Evolutionary conservation across 2,888 invertebrate species (phyloP).

Genomic region (Crematogaster levior): DNA sequence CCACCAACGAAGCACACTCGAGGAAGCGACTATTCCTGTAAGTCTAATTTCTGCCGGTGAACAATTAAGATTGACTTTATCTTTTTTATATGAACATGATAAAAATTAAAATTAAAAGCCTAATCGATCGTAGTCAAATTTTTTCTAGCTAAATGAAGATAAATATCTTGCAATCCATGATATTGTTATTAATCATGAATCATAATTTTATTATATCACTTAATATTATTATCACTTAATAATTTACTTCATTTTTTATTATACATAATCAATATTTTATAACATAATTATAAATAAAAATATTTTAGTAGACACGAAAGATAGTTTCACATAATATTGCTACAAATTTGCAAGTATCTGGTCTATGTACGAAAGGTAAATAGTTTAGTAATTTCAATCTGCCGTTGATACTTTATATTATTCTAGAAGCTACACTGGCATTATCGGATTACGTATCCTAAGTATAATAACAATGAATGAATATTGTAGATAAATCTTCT

Average conservation of each 20-base stretch:
- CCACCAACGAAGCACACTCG: not conserved
- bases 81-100: not conserved
- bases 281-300: not conserved
- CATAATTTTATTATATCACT: not conserved
- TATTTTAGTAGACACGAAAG: not conserved
- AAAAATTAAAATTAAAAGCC: not conserved
- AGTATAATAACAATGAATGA: constrained; percentile 46
- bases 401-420: constrained; percentile 17
- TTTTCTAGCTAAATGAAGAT: not conserved
- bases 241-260: too few species aligned
- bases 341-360: not conserved
- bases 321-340: not conserved
- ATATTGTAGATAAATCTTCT: constrained; percentile 43
- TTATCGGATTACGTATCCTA: constrained; percentile 40
- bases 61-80: not conserved
- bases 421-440: not conserved
- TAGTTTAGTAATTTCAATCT: constrained; percentile 18
- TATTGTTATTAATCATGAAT: not conserved
- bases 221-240: not conserved
- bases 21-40: constrained; percentile 14
- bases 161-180: not conserved
- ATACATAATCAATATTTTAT: not conserved
- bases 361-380: not conserved
- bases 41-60: constrained; percentile 46
- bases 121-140: not conserved